These are phyloP conservation scores for Clinocottus analis DNA, from an alignment of 2,113 vertebrate genomes.

Conservation along the genomic window DNA sequence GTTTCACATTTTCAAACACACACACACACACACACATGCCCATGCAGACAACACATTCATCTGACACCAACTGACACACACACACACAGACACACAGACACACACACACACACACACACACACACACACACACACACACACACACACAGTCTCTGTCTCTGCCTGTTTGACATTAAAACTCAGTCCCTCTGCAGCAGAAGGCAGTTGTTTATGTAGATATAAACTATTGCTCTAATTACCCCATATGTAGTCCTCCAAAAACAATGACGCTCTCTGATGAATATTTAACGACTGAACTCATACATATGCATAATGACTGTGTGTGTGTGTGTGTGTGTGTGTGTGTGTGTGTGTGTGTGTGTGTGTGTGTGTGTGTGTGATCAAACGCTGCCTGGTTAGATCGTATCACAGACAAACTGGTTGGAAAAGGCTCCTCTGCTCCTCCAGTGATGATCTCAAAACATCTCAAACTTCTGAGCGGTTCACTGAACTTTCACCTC, in stretches of 20 bases:
- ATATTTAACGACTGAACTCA: constrained; percentile 74
- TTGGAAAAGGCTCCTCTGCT: background rate
- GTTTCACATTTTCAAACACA: constrained; percentile 78
- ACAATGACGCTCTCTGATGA: constrained; percentile 78
- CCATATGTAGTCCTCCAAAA: constrained; percentile 80
- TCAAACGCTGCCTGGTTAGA: constrained; percentile 63
- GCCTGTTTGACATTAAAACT: constrained; percentile 75
- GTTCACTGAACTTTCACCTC: background rate
- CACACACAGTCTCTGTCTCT: constrained; percentile 34
- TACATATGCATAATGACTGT: constrained; percentile 52
- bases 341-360: background rate
- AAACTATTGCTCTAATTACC: constrained; percentile 81
- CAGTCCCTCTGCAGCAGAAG: constrained; percentile 77
- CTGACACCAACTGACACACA: constrained; percentile 56
- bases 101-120: constrained; percentile 25
- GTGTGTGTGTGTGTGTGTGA: no score
- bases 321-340: constrained; percentile 18
- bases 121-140: constrained; percentile 38
- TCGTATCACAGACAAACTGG: constrained; percentile 47
- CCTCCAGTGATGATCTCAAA: constrained; percentile 8
- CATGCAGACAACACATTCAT: constrained; percentile 51
- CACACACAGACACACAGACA: constrained; percentile 47
- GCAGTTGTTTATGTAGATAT: constrained; percentile 80
- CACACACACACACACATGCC: constrained; percentile 57
- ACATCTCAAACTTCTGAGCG: background rate